Evolutionary conservation across 1,140 invertebrate genomes (phyloP).

Genomic region (Phortica variegata): DNA sequence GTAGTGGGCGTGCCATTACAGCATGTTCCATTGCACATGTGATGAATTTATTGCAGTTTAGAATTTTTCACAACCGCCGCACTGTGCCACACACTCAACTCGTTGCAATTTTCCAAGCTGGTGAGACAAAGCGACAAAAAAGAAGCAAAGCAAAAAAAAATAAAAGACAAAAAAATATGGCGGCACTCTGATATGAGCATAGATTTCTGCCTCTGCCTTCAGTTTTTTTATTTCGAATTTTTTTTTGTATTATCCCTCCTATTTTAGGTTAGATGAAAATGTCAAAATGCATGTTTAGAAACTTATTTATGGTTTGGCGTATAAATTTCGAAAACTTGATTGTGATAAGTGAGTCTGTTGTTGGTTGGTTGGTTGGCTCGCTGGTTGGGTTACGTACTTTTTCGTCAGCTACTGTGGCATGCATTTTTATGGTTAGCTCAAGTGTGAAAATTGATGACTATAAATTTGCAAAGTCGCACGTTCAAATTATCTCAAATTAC

Average conservation of each 20-base stretch:
- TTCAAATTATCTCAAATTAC: no score
- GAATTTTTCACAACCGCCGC: no score
- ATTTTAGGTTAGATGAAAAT: conserved; percentile 35
- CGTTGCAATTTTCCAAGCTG: conserved; percentile 27
- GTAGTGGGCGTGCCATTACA: conserved; percentile 50
- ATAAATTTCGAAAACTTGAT: conserved; percentile 8
- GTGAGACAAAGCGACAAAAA: conserved; percentile 8
- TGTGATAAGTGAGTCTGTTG: conserved; percentile 35
- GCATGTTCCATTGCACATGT: conserved; percentile 55
- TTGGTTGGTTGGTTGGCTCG: not conserved
- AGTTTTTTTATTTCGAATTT: conserved; percentile 11
- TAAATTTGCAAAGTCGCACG: no score
- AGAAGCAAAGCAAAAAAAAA: conserved; percentile 20
- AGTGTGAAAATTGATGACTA: no score
- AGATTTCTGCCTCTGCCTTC: no score
- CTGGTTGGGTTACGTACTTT: no score
- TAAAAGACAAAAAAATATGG: conserved; percentile 5
- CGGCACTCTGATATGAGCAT: no score
- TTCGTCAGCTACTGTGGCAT: no score
- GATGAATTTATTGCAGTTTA: conserved; percentile 57
- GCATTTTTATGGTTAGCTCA: no score
- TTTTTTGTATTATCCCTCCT: conserved; percentile 6
- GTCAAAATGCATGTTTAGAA: conserved; percentile 50
- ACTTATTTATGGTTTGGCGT: conserved; percentile 41
- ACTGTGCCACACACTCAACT: conserved; percentile 42